Evolutionary conservation across 1,140 invertebrate genomes (phyloP).

Genomic region (Hetaerina americana): DNA sequence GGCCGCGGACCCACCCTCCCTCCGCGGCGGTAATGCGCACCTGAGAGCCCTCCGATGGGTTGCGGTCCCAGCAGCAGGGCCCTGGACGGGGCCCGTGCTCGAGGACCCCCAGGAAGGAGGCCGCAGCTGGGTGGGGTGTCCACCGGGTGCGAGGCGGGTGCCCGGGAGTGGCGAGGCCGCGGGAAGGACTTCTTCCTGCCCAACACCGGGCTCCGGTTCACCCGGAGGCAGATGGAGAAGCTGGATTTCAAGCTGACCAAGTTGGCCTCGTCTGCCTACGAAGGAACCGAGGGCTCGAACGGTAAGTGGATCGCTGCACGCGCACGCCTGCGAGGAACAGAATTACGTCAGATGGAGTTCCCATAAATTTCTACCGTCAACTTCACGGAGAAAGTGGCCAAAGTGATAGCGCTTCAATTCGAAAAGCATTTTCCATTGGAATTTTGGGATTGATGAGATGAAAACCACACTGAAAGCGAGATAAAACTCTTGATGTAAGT

Average conservation of each 20-base stretch:
- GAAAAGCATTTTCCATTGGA: too few species aligned
- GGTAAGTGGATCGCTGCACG: too few species aligned
- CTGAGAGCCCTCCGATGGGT: neutral
- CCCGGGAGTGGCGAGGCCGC: conserved; percentile 9
- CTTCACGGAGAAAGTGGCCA: too few species aligned
- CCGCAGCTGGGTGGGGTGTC: neutral
- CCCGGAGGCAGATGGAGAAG: conserved; percentile 22
- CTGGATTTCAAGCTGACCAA: conserved; percentile 21
- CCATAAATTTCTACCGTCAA: too few species aligned
- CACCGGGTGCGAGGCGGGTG: conserved; percentile 7
- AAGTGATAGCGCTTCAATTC: too few species aligned
- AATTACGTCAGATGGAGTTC: too few species aligned
- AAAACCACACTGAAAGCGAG: too few species aligned
- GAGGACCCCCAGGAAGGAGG: neutral
- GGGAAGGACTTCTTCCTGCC: conserved; percentile 21
- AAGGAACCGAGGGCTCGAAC: too few species aligned
- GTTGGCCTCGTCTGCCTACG: neutral
- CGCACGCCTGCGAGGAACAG: too few species aligned
- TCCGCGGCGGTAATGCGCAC: neutral
- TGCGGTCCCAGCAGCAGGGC: neutral
- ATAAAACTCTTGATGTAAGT: too few species aligned
- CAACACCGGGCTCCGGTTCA: conserved; percentile 23
- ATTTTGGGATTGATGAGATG: too few species aligned
- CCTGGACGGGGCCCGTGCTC: neutral
- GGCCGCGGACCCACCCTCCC: neutral